Evolutionary conservation across 2,797 vertebrate genomes (phyloP), one percentile per base, ranked within the genome.

Genomic region (Tokudaia muenninki): DNA sequence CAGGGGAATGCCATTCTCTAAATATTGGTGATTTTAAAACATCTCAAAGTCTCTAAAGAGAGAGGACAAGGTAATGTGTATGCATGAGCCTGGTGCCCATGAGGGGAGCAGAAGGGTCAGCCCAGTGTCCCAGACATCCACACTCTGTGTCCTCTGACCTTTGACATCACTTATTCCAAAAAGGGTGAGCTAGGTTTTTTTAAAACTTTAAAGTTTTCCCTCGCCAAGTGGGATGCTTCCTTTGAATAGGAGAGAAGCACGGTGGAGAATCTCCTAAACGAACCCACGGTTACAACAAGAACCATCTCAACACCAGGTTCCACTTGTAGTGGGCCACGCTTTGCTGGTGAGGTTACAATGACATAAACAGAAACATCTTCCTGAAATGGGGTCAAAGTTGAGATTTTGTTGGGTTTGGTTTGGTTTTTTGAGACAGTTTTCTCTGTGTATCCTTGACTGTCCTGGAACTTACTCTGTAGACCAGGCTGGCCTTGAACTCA

Each of bases 321-420:
- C 31, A 31, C 80, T 86, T 93, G 55, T 37, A 12, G 70, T 83
- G 47, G 90, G 14, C 63, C 26, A 37, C 19, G 52, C 78, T 94
- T 95, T 79, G 47, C 77, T 86, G 22, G n/a, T 24, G 24, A 65
- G 52, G 50, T 90, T 87, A 75, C 61, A 87, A 44, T 17, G 57
- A 93, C 34, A 80, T 78, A 81, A 94, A 74, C 34, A 61, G 72
- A 87, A 90, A 83, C 24, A 41, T 88, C 59, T 59, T 79, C 67
- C 88, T 90, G 55, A 92, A 31, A 31, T 34, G 70, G 29, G n/a
- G 8, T 52, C 79, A 75, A 92, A 77, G 37, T 74, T 41, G 59
- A 57, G 41, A 47, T 17, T 67, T 44, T 13, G 37, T 75, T 44
- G 24, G 44, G 9, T 41, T 41, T 41, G 24, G 72, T 24, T 74